phyloP scores from a whole-genome alignment of 2,797 vertebrate species.

The Sparidentex hasta region DNA sequence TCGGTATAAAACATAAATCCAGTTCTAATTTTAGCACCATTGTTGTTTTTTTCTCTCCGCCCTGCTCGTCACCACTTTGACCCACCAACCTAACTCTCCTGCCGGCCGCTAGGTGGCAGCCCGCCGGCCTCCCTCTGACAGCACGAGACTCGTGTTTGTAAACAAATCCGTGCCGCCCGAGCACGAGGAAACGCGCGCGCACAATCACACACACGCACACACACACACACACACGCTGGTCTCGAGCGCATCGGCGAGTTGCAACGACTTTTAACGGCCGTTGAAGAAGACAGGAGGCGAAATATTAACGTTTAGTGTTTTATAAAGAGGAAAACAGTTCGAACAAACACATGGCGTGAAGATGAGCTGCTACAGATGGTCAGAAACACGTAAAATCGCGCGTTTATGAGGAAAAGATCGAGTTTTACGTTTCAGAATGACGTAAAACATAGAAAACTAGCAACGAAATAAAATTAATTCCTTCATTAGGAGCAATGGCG shows the following conservation, averaged over 20 bases:
- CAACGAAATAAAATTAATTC: not conserved
- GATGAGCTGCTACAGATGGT: not conserved
- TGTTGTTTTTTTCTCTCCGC: constrained; percentile 11
- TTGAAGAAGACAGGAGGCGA: not conserved
- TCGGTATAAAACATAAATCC: not conserved
- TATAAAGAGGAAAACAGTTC: not conserved
- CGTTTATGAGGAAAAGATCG: not conserved
- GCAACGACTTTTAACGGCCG: not conserved
- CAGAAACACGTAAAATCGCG: not conserved
- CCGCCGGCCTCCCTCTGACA: not conserved
- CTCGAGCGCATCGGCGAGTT: not conserved
- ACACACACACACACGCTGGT: too few relatives aligned
- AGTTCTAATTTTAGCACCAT: not conserved
- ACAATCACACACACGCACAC: not conserved
- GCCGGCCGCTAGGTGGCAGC: constrained; percentile 70
- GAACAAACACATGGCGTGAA: not conserved
- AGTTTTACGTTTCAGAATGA: not conserved
- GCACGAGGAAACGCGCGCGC: constrained; percentile 32
- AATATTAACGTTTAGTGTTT: not conserved
- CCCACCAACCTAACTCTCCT: constrained; percentile 44
- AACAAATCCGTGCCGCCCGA: constrained; percentile 80
- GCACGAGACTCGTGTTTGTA: constrained; percentile 82
- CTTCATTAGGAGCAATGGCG: not conserved
- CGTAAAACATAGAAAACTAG: not conserved
- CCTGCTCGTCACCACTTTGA: constrained; percentile 21